Evolutionary conservation across 2,888 invertebrate species (phyloP).

Genomic region (Cenopis cana): DNA sequence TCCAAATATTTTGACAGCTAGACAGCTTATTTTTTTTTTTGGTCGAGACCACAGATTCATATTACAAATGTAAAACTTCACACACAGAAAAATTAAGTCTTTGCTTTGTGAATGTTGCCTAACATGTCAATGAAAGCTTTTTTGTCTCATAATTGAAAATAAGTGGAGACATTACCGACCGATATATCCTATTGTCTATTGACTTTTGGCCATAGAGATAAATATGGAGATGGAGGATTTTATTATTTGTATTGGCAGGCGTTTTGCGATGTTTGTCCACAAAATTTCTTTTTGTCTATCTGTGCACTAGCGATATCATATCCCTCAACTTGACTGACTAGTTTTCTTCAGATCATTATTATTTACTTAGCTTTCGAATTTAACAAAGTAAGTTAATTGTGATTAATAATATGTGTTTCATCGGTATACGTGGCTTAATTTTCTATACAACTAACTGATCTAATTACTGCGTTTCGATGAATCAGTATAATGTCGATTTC

Average conservation of each 20-base stretch:
- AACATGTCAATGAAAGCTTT: not conserved
- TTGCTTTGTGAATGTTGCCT: too few relatives aligned
- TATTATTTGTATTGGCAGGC: conserved; percentile 15
- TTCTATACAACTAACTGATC: conserved; percentile 38
- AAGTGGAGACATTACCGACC: too few relatives aligned
- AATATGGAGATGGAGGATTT: not conserved
- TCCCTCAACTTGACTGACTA: conserved; percentile 40
- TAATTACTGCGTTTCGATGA: conserved; percentile 53
- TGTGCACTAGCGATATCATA: conserved; percentile 35
- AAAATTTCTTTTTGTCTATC: conserved; percentile 20
- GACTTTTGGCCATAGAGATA: not conserved
- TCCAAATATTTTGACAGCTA: conserved; percentile 13
- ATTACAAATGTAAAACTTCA: not conserved
- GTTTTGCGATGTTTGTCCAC: conserved; percentile 27
- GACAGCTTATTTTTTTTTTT: too few relatives aligned
- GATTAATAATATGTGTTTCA: conserved; percentile 17
- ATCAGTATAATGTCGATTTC: conserved; percentile 60
- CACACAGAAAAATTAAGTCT: not conserved
- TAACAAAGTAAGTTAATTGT: conserved; percentile 34
- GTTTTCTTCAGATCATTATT: conserved; percentile 37
- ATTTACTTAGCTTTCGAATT: conserved; percentile 42
- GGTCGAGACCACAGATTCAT: not conserved
- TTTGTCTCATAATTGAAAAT: not conserved
- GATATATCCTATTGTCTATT: conserved; percentile 10
- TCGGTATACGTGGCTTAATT: conserved; percentile 37